Evolutionary conservation across 1,140 invertebrate genomes (phyloP).

Genomic region (Lordiphosa mommai): DNA sequence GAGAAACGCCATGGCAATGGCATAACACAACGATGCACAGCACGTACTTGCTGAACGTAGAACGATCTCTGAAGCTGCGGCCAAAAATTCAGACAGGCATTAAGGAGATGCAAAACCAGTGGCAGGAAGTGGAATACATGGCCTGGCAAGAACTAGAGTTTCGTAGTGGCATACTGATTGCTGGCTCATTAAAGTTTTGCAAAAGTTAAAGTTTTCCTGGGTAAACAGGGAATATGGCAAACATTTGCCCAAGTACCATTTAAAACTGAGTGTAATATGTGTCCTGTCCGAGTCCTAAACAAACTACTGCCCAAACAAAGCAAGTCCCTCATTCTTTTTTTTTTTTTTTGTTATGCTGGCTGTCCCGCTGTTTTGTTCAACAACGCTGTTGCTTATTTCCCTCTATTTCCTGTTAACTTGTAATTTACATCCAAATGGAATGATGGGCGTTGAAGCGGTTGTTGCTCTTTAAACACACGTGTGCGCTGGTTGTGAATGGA

Average conservation of each 20-base stretch:
- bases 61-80: constrained; percentile 10
- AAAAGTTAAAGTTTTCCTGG: neutral
- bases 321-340: constrained; percentile 6
- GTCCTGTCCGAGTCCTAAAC: constrained; percentile 19
- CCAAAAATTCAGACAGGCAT: constrained; percentile 57
- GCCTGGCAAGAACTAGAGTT: constrained; percentile 19
- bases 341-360: constrained; percentile 10
- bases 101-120: constrained; percentile 57
- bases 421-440: constrained; percentile 60
- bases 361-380: constrained; percentile 7
- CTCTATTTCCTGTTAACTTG: constrained; percentile 45
- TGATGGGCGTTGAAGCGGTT: constrained; percentile 41
- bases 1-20: constrained; percentile 41
- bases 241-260: neutral
- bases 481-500: neutral
- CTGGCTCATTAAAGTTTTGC: constrained; percentile 22
- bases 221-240: neutral
- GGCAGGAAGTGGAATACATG: constrained; percentile 42
- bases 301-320: constrained; percentile 11
- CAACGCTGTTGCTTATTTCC: constrained; percentile 51
- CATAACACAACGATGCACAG: constrained; percentile 34
- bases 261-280: constrained; percentile 1
- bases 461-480: constrained; percentile 37
- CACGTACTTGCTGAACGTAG: constrained; percentile 43
- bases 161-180: constrained; percentile 36